Base-by-base conservation (phyloP, 2,888 invertebrate species). In the Zhuqinia jingwanae region DNA sequence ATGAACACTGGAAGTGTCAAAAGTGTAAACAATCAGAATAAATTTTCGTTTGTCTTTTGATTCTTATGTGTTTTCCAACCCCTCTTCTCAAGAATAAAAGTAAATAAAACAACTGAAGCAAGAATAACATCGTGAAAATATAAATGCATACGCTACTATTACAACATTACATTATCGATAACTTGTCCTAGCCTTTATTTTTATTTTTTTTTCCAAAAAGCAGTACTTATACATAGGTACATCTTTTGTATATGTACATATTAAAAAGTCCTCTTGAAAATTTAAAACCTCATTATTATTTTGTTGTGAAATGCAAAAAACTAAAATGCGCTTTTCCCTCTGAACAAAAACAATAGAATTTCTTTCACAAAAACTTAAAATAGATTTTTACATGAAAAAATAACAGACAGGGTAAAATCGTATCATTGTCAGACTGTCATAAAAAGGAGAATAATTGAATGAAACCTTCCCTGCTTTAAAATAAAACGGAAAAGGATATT, bases 21-120 rank as follows among this genome's bases (percentile, higher is more conserved):
- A 78, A 58, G 58, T 36, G 56, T 56, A 17, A 77, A 60, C 77
- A 77, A 77, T 77, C 30, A 60, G 60, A 77, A 75, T 36, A 77
- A 5, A 42, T 77, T 42, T 45, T 36, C 22, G 42, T 77, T 60
- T 36, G 15, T 36, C 27, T 63, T 30, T 15, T 15, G n/a, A 27
- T 17, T 27, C 27, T 13, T 60, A 13, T 30, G 13, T 36, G n/a
- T n/a, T 27, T 10, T 65, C 17, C 36, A 36, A 36, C 2, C 65
- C 17, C 42, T 11, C 20, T 42, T 8, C 3, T 17, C 27, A 5
- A 20, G 36, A n/a, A 15, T 5, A 30, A n/a, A 22, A 60, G 0
- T 15, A 8, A 60, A 60, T 27, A 1, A 58, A 3, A 5, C 22
- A 5, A 58, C 25, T 53, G 53, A 17, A 53, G 5, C 1, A 6